phyloP scores from a whole-genome alignment of 2,888 invertebrate genomes.

The Heliconius hortense region DNA sequence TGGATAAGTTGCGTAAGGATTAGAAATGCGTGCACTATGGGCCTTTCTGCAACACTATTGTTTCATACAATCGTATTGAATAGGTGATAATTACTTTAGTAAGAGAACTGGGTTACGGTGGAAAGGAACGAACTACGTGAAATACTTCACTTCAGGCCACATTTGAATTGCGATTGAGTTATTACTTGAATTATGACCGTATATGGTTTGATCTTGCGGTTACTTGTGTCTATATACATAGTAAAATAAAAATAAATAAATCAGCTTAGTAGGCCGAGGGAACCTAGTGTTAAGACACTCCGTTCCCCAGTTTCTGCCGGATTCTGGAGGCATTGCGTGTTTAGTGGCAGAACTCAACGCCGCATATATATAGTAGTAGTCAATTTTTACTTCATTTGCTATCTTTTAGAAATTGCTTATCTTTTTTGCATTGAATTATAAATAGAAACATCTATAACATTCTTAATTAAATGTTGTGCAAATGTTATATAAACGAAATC shows the following conservation, averaged over 20 bases:
- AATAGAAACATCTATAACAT: too few species aligned
- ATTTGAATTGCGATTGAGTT: constrained; percentile 34
- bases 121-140: constrained; percentile 34
- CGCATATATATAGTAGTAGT: constrained; percentile 8
- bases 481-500: constrained; percentile 18
- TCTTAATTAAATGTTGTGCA: not conserved
- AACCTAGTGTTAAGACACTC: too few species aligned
- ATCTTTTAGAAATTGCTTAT: not conserved
- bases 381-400: constrained; percentile 3
- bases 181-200: constrained; percentile 27
- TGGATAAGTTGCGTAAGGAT: constrained; percentile 35
- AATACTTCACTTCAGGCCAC: constrained; percentile 24
- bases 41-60: constrained; percentile 38
- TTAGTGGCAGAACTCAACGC: too few species aligned
- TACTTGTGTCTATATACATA: not conserved
- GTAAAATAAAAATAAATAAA: too few species aligned
- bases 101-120: constrained; percentile 39
- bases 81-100: constrained; percentile 40
- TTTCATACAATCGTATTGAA: constrained; percentile 38
- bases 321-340: too few species aligned
- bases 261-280: too few species aligned
- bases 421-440: not conserved
- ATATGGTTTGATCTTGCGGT: constrained; percentile 22
- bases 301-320: too few species aligned
- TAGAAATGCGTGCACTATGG: constrained; percentile 38